These are phyloP conservation scores for Datnioides undecimradiatus DNA, from an alignment of 2,113 vertebrate genomes.

Conservation along the genomic window DNA sequence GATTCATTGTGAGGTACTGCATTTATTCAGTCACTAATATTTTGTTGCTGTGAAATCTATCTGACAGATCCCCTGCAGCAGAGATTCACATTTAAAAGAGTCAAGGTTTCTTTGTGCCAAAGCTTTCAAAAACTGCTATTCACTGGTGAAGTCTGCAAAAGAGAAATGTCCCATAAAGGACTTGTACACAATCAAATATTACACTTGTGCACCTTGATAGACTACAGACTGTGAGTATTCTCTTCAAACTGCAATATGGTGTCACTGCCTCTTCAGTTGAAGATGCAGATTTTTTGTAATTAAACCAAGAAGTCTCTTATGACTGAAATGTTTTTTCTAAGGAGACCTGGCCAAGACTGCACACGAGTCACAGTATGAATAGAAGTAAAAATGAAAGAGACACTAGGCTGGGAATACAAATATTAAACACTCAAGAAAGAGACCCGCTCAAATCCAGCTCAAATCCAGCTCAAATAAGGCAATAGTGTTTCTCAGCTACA, in stretches of 20 bases:
- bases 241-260: neutral
- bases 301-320: neutral
- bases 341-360: too few relatives aligned
- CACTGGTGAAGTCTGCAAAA: constrained; percentile 2
- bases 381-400: too few relatives aligned
- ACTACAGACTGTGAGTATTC: neutral
- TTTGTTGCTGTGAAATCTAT: constrained; percentile 41
- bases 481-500: too few relatives aligned
- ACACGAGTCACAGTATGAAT: too few relatives aligned
- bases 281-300: neutral
- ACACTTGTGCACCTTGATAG: neutral
- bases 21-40: constrained; percentile 2
- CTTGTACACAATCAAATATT: neutral
- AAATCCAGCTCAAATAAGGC: too few relatives aligned
- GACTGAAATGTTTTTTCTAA: too few relatives aligned
- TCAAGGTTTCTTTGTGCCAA: constrained; percentile 1
- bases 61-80: constrained; percentile 45
- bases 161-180: neutral
- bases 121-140: constrained; percentile 22
- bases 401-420: too few relatives aligned
- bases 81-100: constrained; percentile 32
- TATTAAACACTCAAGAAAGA: too few relatives aligned
- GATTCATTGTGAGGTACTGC: neutral
- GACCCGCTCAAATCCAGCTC: too few relatives aligned
- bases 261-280: neutral